Percentiles rank a stretch among this genome's conserved stretches.
Evolutionary conservation across 1,140 invertebrate species (phyloP).

Genomic region (Aricia agestis): DNA sequence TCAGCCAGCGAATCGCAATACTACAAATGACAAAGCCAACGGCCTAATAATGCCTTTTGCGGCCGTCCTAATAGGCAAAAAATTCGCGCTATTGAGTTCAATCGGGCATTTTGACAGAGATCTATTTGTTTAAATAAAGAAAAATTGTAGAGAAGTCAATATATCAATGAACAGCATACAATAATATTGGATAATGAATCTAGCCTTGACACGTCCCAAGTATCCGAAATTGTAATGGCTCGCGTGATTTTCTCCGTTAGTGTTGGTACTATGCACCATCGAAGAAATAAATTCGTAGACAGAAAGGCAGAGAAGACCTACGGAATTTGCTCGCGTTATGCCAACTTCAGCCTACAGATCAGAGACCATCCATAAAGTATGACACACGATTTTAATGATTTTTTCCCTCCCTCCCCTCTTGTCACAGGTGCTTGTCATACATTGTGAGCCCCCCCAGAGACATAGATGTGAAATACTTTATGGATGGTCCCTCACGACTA

Average conservation of each 20-base stretch:
- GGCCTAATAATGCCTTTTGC: background rate
- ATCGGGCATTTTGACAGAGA: background rate
- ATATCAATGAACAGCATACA: background rate
- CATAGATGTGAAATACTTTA: no score
- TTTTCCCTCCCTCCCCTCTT: no score
- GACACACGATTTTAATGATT: no score
- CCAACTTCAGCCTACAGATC: no score
- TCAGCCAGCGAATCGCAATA: background rate
- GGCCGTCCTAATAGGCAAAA: background rate
- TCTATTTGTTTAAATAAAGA: conserved; percentile 11
- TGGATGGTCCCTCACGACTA: no score
- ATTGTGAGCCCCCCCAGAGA: no score
- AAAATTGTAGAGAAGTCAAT: conserved; percentile 6
- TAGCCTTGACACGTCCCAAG: background rate
- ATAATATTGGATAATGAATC: conserved; percentile 18
- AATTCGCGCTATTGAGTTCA: background rate
- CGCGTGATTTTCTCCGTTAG: conserved; percentile 49
- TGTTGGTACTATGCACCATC: conserved; percentile 26
- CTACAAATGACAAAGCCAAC: background rate
- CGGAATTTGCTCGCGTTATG: no score
- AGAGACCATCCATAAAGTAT: no score
- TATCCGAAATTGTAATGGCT: conserved; percentile 28
- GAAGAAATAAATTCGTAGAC: background rate
- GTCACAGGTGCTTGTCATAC: no score
- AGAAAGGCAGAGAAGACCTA: no score